Base-by-base conservation (phyloP, 2,113 vertebrate species). In the Plecturocebus donacophilus region DNA sequence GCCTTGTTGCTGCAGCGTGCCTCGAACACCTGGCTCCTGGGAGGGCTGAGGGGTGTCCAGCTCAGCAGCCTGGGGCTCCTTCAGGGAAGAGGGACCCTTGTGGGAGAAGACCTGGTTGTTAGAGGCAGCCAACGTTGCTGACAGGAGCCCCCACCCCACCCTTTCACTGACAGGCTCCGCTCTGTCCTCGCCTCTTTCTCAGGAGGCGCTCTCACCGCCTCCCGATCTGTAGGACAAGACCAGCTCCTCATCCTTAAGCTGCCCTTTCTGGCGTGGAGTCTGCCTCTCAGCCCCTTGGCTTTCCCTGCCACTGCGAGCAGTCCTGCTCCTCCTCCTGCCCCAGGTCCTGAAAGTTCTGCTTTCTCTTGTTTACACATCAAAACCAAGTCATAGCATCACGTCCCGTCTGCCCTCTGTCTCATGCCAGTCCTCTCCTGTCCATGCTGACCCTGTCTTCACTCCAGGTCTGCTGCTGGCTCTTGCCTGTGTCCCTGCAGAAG, bases 1-100 rank as follows among this genome's bases (percentile, higher is more conserved):
- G 11, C 27, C 58, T 88, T 16, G 1, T 40, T 9, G 20, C 40
- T 30, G 14, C 4, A 0, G 13, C 5, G 25, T 1, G 0, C 52
- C n/a, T 58, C 0, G 0, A 6, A 9, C 27, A 52, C 19, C 27
- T 21, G 76, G 32, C 64, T n/a, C 30, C 75, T 12, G n/a, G 61
- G 42, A 88, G 58, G 32, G 20, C 35, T 5, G 0, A 11, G 6
- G 25, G 82, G 23, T 8, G 10, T 20, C n/a, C 6, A 32, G 12
- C 35, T 17, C 73, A 7, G n/a, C 3, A 25, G 19, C 42, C 25
- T 30, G 38, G 66, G 40, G 21, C 66, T 56, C 42, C 61, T 17
- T 4, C 35, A 7, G 38, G 52, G 42, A 45, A 35, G 52, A n/a
- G 49, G 42, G 77, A 83, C 45, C 45, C 20, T 79, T 75, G 56